Evolutionary conservation across 1,140 invertebrate genomes (phyloP), one percentile per base, ranked within the genome.

Genomic region (Chymomyza costata): DNA sequence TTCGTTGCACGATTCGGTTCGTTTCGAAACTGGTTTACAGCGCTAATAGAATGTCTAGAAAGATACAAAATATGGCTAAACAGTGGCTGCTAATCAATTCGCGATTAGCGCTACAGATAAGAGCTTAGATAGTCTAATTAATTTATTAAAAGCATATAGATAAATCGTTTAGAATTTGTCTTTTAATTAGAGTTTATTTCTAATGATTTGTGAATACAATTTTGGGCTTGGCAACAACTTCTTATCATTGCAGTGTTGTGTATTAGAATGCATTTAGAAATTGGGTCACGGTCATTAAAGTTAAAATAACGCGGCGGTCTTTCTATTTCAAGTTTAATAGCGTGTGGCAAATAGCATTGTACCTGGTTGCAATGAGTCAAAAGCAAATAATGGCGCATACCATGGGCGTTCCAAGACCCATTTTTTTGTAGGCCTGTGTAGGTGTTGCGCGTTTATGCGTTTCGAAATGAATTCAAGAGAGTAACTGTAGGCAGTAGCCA

Each of bases 221-320:
- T 61, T n/a, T n/a, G 46, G 11, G 49, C 44, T 45, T 38, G 18
- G 14, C 7, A 8, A 21, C 18, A 39, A 50, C 30, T 34, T 48
- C 13, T 18, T 25, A 25, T 25, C 21, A n/a, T n/a, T n/a, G n/a
- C n/a, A n/a, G n/a, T n/a, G n/a, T 11, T 18, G 31, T 10, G 15
- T 65, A 65, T 57, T 39, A 41, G 37, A 46, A 37, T 53, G 32
- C 37, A 45, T 41, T 51, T 53, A 3, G 35, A 35, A 73, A 73
- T 73, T 59, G 68, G 69, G 64, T 73, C 68, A 73, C 10, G 68
- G 68, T 61, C 68, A 53, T n/a, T 46, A 43, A 49, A 16, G 18
- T 16, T 35, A 11, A 28, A 13, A 40, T 21, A 16, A 49, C 19
- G 14, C 10, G 31, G 48, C 28, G 19, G 28, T 34, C 30, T 50